Evolutionary conservation across 2,888 invertebrate species (phyloP), one percentile per base, ranked within the genome.

Genomic region (Caenorhabditis drosophilae): DNA sequence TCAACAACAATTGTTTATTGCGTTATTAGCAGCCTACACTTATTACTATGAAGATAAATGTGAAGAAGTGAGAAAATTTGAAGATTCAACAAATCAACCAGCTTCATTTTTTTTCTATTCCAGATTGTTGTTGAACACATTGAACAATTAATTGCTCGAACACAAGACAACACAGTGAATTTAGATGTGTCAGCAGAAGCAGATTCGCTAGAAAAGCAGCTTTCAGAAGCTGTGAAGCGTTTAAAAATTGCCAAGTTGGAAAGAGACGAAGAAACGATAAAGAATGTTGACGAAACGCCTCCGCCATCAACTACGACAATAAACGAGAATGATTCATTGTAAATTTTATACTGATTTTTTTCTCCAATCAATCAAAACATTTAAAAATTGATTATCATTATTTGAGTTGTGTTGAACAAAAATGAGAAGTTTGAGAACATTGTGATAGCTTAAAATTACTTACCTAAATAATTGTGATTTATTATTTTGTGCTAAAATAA

Each of bases 131-230:
- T 88, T 12, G 87, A 88, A 73, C 87, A 89, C 72, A 83, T 90
- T 53, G 89, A 89, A 81, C 89, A 90, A 84, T 89, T 97, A 45
- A 91, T 96, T 67, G 89, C 89, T 35, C 94, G 95, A 86, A 92
- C 97, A 46, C 90, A 91, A 73, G 94, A 95, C 80, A 93, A 95
- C 84, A 85, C 96, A 27, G 92, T 93, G 0, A 93, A 92, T 85
- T 87, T 98, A 67, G 97, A 97, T 83, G 90, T 91, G 47, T 92
- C 91, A 18, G 94, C 95, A 80, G 97, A 97, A 85, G 92, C 93
- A 27, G 95, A 97, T 81, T 94, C 95, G 86, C 93, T 98, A 74
- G 91, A 91, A 67, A 92, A 92, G 83, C 96, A 96, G 85, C 93
- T 96, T 85, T 91, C 90, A 41, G 79, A 68, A 23, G 66, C 69